Conservation (phyloP, 2,888 invertebrate genomes). For the Cantharis lateralis region DNA sequence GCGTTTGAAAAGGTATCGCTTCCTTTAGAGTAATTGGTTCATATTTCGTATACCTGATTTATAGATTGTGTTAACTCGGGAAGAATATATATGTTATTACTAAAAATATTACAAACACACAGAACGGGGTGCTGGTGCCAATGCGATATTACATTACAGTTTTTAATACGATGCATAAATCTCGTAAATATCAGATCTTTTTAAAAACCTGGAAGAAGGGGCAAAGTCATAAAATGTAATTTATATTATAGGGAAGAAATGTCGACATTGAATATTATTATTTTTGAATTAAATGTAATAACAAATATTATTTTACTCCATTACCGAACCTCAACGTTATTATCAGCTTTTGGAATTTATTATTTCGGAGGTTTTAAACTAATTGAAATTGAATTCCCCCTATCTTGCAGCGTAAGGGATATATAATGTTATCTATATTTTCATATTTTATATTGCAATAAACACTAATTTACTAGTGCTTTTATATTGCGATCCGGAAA, state of each 20-base stretch:
- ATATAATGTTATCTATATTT: no score
- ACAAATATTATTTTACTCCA: no score
- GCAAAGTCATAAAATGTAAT: no score
- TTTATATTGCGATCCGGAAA: not conserved
- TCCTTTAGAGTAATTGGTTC: not conserved
- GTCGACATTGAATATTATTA: no score
- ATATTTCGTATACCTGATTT: not conserved
- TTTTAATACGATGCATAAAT: not conserved
- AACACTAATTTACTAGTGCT: not conserved
- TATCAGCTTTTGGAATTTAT: no score
- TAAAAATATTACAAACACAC: not conserved
- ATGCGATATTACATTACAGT: not conserved
- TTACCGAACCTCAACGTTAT: no score
- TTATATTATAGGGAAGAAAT: no score
- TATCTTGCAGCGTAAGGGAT: no score
- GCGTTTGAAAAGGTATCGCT: not conserved
- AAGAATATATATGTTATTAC: not conserved
- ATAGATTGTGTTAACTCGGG: not conserved
- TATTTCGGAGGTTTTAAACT: no score
- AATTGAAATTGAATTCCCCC: no score
- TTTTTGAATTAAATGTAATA: no score
- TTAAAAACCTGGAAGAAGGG: not conserved
- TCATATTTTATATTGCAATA: no score
- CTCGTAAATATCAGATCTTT: not conserved
- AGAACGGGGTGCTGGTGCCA: not conserved